Evolutionary conservation across 2,113 vertebrate species (phyloP).

Genomic region (Albula goreensis): DNA sequence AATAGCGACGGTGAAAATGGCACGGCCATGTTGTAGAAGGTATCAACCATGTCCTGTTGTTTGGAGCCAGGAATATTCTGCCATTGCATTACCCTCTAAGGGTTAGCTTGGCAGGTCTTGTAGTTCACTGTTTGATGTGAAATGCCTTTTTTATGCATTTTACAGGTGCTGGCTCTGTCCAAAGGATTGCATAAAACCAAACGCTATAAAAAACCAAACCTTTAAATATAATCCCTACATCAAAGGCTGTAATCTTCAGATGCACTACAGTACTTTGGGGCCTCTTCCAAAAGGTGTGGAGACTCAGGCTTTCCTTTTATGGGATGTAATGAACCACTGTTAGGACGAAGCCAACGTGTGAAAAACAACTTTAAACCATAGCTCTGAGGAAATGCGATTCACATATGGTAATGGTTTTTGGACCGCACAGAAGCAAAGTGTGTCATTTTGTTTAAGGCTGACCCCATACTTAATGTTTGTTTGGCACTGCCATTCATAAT

Average conservation of each 20-base stretch:
- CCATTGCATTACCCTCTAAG: background rate
- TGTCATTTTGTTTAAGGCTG: too few species aligned
- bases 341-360: background rate
- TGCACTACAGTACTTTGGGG: background rate
- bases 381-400: too few species aligned
- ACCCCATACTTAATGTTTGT: too few species aligned
- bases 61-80: background rate
- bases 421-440: too few species aligned
- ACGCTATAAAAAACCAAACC: background rate
- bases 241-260: background rate
- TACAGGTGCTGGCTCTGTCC: background rate
- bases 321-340: background rate
- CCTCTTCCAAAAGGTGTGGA: background rate
- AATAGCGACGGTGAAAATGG: slow-evolving; percentile 38
- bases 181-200: background rate
- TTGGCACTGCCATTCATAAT: too few species aligned
- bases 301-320: background rate
- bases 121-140: background rate
- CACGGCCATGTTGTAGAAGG: slow-evolving; percentile 39
- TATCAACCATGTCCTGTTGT: slow-evolving; percentile 33
- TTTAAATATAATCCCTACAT: background rate
- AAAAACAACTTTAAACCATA: too few species aligned
- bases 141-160: background rate
- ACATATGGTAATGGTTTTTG: too few species aligned
- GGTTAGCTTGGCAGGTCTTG: background rate